Conservation (phyloP, 1,140 invertebrate species). For the Rhagoletis zephyria region DNA sequence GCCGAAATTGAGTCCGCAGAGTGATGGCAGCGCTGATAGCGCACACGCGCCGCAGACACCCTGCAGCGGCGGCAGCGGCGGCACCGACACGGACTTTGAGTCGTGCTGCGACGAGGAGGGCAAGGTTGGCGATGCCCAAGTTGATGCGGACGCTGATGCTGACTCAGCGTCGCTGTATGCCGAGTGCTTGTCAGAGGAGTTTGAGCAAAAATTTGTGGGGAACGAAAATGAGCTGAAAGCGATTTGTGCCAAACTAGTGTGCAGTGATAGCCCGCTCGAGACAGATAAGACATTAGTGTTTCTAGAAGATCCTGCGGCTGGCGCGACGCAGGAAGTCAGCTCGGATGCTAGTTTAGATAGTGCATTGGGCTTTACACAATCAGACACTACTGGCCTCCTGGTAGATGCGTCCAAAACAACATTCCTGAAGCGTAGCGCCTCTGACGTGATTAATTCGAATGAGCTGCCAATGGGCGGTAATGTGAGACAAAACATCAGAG, state of each 20-base stretch:
- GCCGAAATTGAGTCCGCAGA: neutral
- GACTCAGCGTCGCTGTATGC: slow-evolving; percentile 52
- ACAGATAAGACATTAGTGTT: neutral
- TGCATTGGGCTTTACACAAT: neutral
- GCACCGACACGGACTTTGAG: slow-evolving; percentile 53
- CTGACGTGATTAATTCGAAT: slow-evolving; percentile 62
- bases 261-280: neutral
- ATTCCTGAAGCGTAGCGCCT: slow-evolving; percentile 32
- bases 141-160: slow-evolving; percentile 36
- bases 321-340: neutral
- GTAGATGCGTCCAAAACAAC: neutral
- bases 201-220: slow-evolving; percentile 54
- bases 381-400: neutral
- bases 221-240: slow-evolving; percentile 52
- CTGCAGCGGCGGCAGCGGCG: neutral
- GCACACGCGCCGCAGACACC: neutral
- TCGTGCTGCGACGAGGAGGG: slow-evolving; percentile 26
- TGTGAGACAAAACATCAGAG: neutral
- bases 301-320: neutral
- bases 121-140: slow-evolving; percentile 7
- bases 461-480: neutral
- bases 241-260: neutral
- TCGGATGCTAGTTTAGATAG: neutral
- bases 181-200: slow-evolving; percentile 58
- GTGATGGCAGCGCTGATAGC: slow-evolving; percentile 24